Conservation (phyloP, 2,797 vertebrate genomes). For the Tolypeutes matacus region DNA sequence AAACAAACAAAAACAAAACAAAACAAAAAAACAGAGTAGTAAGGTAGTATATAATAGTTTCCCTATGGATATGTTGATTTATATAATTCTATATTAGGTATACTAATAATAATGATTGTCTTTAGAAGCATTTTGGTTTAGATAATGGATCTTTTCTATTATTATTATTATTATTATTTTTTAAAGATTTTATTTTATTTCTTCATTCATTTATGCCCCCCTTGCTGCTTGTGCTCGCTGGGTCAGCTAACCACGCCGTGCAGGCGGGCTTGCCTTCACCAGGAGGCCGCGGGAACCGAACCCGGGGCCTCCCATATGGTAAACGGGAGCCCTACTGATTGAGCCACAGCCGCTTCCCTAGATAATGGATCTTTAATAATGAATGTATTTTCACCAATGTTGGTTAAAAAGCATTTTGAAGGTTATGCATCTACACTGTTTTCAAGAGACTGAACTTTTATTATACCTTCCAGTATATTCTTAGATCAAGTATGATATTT, state of each 20-base stretch:
- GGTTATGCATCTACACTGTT: neutral
- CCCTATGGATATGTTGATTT: neutral
- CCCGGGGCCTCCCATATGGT: too few relatives aligned
- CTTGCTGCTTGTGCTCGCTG: too few relatives aligned
- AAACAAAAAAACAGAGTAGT: neutral
- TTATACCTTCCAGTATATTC: neutral
- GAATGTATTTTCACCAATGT: neutral
- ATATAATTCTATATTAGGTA: neutral
- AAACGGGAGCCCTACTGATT: too few relatives aligned
- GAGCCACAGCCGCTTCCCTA: too few relatives aligned
- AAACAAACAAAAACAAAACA: too few relatives aligned
- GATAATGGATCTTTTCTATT: neutral
- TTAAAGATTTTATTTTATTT: too few relatives aligned
- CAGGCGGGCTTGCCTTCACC: too few relatives aligned
- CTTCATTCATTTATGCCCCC: too few relatives aligned
- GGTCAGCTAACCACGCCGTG: too few relatives aligned
- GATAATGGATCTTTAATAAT: neutral
- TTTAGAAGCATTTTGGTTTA: constrained; percentile 18
- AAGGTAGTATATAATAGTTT: neutral
- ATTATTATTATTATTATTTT: too few relatives aligned
- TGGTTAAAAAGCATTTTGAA: neutral
- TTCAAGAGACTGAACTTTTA: neutral
- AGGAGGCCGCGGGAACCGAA: too few relatives aligned
- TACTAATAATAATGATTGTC: neutral
- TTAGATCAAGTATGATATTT: neutral